Conservation (phyloP, 2,797 vertebrate species). For the Sebastes jordani region DNA sequence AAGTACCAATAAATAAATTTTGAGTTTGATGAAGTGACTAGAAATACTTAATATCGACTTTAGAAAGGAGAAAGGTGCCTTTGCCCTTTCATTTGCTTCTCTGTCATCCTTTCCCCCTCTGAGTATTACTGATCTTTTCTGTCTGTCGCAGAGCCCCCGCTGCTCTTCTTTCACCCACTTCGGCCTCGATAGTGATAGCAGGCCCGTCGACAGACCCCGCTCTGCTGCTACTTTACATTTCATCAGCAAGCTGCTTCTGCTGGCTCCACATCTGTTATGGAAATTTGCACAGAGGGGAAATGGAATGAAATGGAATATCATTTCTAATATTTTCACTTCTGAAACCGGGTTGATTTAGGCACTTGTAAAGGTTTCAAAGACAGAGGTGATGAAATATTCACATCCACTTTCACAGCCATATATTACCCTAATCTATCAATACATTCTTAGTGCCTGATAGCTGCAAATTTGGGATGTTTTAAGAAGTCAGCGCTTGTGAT, state of each 20-base stretch:
- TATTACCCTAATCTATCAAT: conserved; percentile 70
- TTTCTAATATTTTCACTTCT: conserved; percentile 76
- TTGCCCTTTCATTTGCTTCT: conserved; percentile 22
- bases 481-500: conserved; percentile 52
- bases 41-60: background rate
- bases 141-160: conserved; percentile 33
- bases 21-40: conserved; percentile 11
- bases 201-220: conserved; percentile 50
- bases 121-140: conserved; percentile 32
- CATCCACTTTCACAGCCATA: conserved; percentile 69
- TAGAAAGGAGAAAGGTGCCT: conserved; percentile 1
- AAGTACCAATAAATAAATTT: conserved; percentile 7
- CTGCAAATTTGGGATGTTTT: conserved; percentile 56
- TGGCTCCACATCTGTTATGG: conserved; percentile 79
- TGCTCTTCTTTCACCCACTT: conserved; percentile 60
- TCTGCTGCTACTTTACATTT: conserved; percentile 70
- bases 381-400: conserved; percentile 65
- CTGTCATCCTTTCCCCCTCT: background rate
- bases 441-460: conserved; percentile 45
- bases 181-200: conserved; percentile 69
- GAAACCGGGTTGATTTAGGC: conserved; percentile 63
- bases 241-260: conserved; percentile 72
- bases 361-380: conserved; percentile 64
- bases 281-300: conserved; percentile 71
- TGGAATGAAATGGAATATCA: conserved; percentile 74